Evolutionary conservation across 37 sponge, comb jelly and placozoan species (phyloP).

Genomic region (Chondrilla cf. caribensis): DNA sequence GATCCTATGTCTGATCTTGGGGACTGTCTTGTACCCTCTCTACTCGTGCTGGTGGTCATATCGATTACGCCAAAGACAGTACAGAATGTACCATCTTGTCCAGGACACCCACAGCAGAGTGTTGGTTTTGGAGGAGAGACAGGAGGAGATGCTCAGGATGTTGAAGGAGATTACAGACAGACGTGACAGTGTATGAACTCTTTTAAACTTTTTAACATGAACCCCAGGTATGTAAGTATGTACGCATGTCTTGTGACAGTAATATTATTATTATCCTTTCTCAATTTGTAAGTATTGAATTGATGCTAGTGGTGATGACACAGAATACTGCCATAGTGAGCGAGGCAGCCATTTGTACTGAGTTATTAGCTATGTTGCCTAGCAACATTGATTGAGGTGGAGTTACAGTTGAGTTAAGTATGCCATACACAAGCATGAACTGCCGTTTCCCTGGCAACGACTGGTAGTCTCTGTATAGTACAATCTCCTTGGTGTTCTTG

Average conservation of each 20-base stretch:
- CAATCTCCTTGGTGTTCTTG: neutral
- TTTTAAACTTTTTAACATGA: neutral
- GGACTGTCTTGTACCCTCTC: neutral
- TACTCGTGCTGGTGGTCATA: neutral
- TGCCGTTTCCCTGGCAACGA: neutral
- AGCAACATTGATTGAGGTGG: constrained; percentile 1
- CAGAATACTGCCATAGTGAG: neutral
- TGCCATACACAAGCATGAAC: neutral
- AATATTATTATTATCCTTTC: too few species aligned
- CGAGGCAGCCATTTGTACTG: neutral
- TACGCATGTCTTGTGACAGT: neutral
- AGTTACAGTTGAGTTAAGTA: neutral
- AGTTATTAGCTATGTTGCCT: neutral
- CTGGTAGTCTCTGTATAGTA: neutral
- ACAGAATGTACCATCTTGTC: neutral
- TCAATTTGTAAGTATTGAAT: neutral
- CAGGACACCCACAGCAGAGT: neutral
- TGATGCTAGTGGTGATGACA: neutral
- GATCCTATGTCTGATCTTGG: neutral
- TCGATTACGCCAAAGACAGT: neutral
- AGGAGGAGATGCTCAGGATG: neutral
- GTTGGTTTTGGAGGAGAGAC: neutral
- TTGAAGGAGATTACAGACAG: neutral
- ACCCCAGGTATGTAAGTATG: neutral
- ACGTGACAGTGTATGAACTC: neutral